Base-by-base conservation (phyloP, 2,888 invertebrate genomes). In the Rotaria magnacalcarata region DNA sequence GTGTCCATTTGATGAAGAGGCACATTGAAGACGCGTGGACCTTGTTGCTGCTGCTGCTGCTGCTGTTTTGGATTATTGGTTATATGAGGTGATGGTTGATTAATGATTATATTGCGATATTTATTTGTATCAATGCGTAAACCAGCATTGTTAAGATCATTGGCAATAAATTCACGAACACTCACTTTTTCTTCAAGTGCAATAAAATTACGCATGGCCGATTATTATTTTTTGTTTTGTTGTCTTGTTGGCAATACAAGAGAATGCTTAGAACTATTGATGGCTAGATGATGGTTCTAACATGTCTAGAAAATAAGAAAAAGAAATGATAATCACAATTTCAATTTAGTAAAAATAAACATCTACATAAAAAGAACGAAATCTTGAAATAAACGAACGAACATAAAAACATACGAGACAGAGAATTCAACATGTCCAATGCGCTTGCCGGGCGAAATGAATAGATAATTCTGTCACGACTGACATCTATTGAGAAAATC, bases 101-200 rank as follows among this genome's bases (percentile, higher is more conserved):
- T 67, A 11, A 34, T 67, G 34, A 67, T 67, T 7, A 10, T 27
- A 67, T 67, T 80, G 47, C 80, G 80, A 47, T 80, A 47, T 80
- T 80, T 80, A 80, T 19, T 80, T 47, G 80, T n/a, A 80, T 80
- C 80, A n/a, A 80, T 47, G n/a, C 47, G 80, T n/a, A 80, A n/a
- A 47, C 47, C 80, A 47, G 24, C 47, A 80, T 47, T 80, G 24
- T n/a, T 80, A 6, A 80, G 4, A 80, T 80, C 80, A 80, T 80
- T 80, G 11, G 47, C 80, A 80, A 80, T 80, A n/a, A 80, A 80
- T 80, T 47, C 80, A 47, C 80, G 43, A 43, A 80, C 80, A 47
- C 80, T 80, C 10, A n/a, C 80, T 80, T 47, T 80, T n/a, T 80
- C 80, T 47, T 43, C 47, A n/a, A 80, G 47, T 24, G 80, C 7